A percentile compares a stretch with the other conserved stretches of the same genome.
phyloP scores from a whole-genome alignment of 2,888 invertebrate species.

The Drosophila emarginata region DNA sequence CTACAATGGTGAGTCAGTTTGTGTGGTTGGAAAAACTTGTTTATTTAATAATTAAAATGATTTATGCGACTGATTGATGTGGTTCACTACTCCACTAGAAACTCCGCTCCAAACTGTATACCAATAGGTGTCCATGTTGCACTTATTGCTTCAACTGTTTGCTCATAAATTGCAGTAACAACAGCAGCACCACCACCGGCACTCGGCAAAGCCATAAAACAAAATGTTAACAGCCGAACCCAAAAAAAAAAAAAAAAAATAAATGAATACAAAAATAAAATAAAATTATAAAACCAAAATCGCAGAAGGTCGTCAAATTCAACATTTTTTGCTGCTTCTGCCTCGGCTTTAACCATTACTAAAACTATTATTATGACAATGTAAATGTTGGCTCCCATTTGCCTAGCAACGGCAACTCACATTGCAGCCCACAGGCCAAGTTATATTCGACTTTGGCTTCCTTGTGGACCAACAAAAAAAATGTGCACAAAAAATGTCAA shows the following conservation, averaged over 20 bases:
- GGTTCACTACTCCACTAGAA: constrained; percentile 25
- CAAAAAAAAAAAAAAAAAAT: constrained; percentile 18
- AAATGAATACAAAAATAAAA: background rate
- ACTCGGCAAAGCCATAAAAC: constrained; percentile 24
- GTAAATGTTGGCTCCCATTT: constrained; percentile 13
- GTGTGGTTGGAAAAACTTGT: constrained; percentile 49
- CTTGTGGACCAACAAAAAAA: constrained; percentile 59
- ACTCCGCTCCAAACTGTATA: constrained; percentile 2
- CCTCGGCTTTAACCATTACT: constrained; percentile 1
- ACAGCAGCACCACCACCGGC: constrained; percentile 37
- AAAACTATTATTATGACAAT: constrained; percentile 13
- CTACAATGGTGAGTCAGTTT: constrained; percentile 6
- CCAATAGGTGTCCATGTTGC: constrained; percentile 57
- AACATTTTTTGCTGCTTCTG: background rate
- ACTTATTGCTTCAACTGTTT: constrained; percentile 50
- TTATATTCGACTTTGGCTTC: constrained; percentile 50
- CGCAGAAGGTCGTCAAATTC: constrained; percentile 52
- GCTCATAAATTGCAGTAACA: constrained; percentile 34
- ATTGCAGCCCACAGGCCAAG: constrained; percentile 6
- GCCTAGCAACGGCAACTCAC: background rate
- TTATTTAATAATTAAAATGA: constrained; percentile 77
- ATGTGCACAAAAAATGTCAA: constrained; percentile 58
- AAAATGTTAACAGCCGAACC: constrained; percentile 43
- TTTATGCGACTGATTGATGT: constrained; percentile 76
- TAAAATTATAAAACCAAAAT: constrained; percentile 11